phyloP scores from a whole-genome alignment of 1,140 invertebrate species.

The Diorhabda carinulata region DNA sequence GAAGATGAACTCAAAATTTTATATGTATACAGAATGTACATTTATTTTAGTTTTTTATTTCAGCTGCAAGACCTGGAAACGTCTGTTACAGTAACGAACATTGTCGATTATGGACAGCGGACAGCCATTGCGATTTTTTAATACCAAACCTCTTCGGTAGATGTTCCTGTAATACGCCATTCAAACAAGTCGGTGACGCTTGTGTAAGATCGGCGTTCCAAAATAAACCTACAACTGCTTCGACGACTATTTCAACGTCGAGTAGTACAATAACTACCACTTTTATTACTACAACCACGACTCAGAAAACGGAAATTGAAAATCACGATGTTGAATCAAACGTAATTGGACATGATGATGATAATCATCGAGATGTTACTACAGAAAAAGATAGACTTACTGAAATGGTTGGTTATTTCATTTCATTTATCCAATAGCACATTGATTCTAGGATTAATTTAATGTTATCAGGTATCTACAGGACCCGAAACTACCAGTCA shows the following conservation, averaged over 20 bases:
- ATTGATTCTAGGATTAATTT: background rate
- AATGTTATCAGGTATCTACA: background rate
- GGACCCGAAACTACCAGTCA: constrained; percentile 42
- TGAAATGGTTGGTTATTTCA: background rate
- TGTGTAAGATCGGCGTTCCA: constrained; percentile 52
- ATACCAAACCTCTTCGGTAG: constrained; percentile 85
- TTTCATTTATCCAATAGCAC: too few species aligned
- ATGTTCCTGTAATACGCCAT: constrained; percentile 73
- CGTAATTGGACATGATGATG: constrained; percentile 22
- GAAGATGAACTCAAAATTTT: too few species aligned
- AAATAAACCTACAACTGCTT: constrained; percentile 41
- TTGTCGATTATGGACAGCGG: constrained; percentile 74
- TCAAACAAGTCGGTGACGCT: constrained; percentile 61
- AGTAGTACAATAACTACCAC: background rate
- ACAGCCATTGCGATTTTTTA: constrained; percentile 82
- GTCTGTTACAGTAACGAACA: constrained; percentile 88
- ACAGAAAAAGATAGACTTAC: background rate
- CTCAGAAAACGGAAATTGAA: background rate
- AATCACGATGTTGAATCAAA: constrained; percentile 26
- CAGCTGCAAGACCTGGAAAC: constrained; percentile 80
- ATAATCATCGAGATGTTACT: background rate
- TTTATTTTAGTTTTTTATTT: constrained; percentile 14
- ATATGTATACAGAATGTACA: background rate
- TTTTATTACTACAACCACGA: background rate
- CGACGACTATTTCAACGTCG: constrained; percentile 21